Evolutionary conservation across 2,797 vertebrate species (phyloP), one percentile per base, ranked within the genome.

Genomic region (Dendrocincla fuliginosa): DNA sequence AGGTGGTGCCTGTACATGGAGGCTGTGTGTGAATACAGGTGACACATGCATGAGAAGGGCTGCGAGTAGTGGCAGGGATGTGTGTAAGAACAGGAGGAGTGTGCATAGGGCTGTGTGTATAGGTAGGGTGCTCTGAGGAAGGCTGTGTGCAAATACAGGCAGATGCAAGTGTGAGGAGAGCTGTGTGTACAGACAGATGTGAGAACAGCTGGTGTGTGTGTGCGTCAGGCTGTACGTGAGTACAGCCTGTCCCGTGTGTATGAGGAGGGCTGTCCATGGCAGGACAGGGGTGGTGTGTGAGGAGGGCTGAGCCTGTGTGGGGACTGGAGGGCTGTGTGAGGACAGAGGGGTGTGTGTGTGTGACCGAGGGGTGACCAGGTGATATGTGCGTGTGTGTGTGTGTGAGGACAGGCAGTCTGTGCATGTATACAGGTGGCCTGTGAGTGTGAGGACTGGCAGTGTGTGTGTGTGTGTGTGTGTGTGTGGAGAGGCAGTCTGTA

Each of bases 211-310:
- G 22, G 27, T 16, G 41, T 12, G 30, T 19, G 22, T 35, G 42
- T 16, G 39, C 19, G 37, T 16, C 1, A 16, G 24, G 11, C 15
- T 67, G 53, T 47, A 11, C 7, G 12, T 13, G 42, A 41, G 57
- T 33, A 32, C 56, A 41, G 41, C 25, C 10, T 57, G 52, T 13
- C 2, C 20, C 7, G 46, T 15, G 42, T 18, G 28, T 9, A 49
- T 13, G 30, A 15, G 50, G n/a, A 14, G 11, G 27, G 60, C 53
- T 49, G 78, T 11, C 52, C 19, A 2, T 11, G 11, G 13, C 15
- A 5, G 16, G 5, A 7, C 42, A 23, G 27, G 49, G 15, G 12
- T 0, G 2, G 19, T 16, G 55, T 5, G 9, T 3, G 47, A 44
- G 56, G 33, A 33, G 14, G 35, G 16, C 33, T 50, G 19, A 55